These are phyloP conservation scores for Ashinkailepas kermadecensis DNA, from an alignment of 2,888 invertebrate species.

Conservation along the genomic window DNA sequence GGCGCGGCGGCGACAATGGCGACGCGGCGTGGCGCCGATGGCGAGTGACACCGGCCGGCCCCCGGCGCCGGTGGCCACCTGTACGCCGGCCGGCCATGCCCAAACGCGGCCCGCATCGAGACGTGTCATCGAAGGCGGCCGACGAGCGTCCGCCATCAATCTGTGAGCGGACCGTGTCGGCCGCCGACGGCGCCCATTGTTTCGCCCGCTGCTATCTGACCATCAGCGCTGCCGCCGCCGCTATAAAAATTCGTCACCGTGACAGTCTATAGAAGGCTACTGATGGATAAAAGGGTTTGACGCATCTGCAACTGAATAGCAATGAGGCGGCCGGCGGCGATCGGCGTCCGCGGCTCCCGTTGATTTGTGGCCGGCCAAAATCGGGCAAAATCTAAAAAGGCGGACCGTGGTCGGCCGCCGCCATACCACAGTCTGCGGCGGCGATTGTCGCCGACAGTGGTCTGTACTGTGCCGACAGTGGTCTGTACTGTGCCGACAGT, in stretches of 20 bases:
- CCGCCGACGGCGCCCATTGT: not conserved
- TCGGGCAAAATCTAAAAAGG: conserved; percentile 16
- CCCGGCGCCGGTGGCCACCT: not conserved
- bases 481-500: too few species aligned
- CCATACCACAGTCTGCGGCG: not conserved
- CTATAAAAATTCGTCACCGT: conserved; percentile 21
- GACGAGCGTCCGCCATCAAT: not conserved
- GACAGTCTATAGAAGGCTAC: conserved; percentile 21
- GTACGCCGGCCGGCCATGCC: not conserved
- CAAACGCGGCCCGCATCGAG: too few species aligned
- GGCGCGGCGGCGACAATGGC: not conserved
- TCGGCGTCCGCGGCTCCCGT: not conserved
- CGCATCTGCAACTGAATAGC: conserved; percentile 20
- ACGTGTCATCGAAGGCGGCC: not conserved
- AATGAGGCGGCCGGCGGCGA: not conserved
- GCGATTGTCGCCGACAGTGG: too few species aligned
- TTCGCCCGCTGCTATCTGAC: not conserved
- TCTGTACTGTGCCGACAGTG: too few species aligned
- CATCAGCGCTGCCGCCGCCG: not conserved
- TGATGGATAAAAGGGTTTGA: conserved; percentile 23
- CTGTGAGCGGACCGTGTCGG: not conserved
- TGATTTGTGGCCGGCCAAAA: conserved; percentile 18
- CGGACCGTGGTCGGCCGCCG: not conserved
- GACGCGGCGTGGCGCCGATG: not conserved
- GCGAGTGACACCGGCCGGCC: not conserved